These are phyloP conservation scores for Callionymus lyra DNA, from an alignment of 2,113 vertebrate genomes.

Conservation along the genomic window DNA sequence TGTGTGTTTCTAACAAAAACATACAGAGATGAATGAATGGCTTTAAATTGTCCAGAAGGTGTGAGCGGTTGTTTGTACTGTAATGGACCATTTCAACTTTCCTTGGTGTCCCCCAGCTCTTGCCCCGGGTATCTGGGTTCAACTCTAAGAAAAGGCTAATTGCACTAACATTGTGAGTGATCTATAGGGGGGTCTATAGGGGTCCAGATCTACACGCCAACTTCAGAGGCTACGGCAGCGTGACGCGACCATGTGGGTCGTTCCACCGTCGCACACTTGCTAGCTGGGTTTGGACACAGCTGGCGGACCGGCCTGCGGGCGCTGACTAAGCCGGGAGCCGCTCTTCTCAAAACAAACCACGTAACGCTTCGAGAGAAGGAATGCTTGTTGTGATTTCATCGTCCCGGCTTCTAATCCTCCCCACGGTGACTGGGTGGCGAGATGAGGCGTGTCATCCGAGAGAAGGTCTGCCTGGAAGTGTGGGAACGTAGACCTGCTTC, in stretches of 20 bases:
- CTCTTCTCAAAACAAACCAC: conserved; percentile 5
- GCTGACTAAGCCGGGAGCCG: background rate
- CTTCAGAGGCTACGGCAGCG: conserved; percentile 46
- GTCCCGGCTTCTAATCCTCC: background rate
- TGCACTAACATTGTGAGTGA: too few relatives aligned
- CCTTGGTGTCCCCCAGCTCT: too few relatives aligned
- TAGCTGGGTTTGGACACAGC: conserved; percentile 39
- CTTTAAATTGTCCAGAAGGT: too few relatives aligned
- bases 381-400: conserved; percentile 1
- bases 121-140: too few relatives aligned
- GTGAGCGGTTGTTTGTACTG: too few relatives aligned
- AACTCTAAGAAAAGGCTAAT: too few relatives aligned
- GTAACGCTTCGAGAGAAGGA: conserved; percentile 1
- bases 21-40: too few relatives aligned
- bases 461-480: too few relatives aligned
- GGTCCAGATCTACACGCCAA: conserved; percentile 26
- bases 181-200: conserved; percentile 32
- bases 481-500: too few relatives aligned
- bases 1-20: too few relatives aligned
- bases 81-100: too few relatives aligned
- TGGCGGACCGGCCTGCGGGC: conserved; percentile 15
- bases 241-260: conserved; percentile 15
- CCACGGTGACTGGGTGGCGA: background rate
- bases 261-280: conserved; percentile 32
- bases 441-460: too few relatives aligned